These are phyloP conservation scores for Fregata magnificens DNA, from an alignment of 2,113 vertebrate genomes.

Conservation along the genomic window DNA sequence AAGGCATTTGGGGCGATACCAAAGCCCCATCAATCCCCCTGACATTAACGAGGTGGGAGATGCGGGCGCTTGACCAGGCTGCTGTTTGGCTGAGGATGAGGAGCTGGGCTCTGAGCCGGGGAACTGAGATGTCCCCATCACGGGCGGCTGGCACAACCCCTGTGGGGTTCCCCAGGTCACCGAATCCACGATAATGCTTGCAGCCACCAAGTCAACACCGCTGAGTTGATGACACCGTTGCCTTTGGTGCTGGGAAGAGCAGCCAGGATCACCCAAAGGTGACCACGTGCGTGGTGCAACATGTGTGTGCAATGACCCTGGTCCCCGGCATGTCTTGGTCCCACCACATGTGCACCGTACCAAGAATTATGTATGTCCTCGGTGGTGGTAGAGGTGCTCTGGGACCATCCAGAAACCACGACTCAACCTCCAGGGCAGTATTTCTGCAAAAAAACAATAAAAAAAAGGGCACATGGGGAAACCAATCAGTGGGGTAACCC, in stretches of 20 bases:
- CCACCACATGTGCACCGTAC: rapidly evolving
- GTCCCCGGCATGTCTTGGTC: rapidly evolving
- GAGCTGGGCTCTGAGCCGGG: rapidly evolving
- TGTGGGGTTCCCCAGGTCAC: rapidly evolving
- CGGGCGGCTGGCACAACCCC: not conserved
- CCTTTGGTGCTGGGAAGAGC: not conserved
- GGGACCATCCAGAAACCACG: not conserved
- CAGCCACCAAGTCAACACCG: rapidly evolving
- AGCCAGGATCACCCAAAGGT: not conserved
- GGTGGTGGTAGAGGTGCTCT: not conserved
- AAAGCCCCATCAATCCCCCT: not conserved
- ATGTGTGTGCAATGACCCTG: rapidly evolving
- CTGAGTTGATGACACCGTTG: rapidly evolving
- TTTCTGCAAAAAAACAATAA: not conserved
- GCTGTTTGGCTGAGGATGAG: not conserved
- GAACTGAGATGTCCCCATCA: not conserved
- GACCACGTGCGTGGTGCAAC: rapidly evolving
- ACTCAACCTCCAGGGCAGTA: rapidly evolving
- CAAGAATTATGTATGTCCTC: rapidly evolving
- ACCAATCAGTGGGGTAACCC: too few relatives aligned
- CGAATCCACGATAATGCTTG: rapidly evolving
- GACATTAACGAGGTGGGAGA: not conserved
- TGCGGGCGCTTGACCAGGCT: not conserved
- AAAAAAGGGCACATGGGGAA: not conserved
- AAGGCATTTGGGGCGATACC: not conserved